Evolutionary conservation across 2,888 invertebrate genomes (phyloP).

Genomic region (Opisthograptis luteolata): DNA sequence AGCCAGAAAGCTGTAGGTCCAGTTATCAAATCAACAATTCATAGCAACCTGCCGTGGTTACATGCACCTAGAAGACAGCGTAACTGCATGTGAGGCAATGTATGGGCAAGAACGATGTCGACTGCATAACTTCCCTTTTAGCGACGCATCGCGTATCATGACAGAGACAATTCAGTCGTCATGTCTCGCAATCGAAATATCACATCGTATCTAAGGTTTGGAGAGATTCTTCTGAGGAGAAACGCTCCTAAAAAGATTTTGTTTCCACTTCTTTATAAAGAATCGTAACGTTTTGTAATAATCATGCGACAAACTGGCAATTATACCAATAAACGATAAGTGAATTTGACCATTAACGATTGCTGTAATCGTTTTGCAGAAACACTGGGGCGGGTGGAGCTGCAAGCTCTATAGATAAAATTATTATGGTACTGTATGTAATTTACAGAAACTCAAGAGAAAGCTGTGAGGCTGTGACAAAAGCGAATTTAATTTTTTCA

Average conservation of each 20-base stretch:
- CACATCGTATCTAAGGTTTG: background rate
- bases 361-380: too few species aligned
- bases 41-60: background rate
- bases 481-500: too few species aligned
- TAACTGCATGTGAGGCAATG: constrained; percentile 12
- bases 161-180: constrained; percentile 1
- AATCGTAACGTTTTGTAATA: too few species aligned
- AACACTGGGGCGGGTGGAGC: too few species aligned
- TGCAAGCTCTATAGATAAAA: too few species aligned
- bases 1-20: too few species aligned
- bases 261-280: too few species aligned
- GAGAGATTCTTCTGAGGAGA: background rate
- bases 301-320: background rate
- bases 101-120: constrained; percentile 10
- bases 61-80: constrained; percentile 16
- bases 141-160: constrained; percentile 12
- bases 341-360: background rate
- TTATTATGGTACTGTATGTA: too few species aligned
- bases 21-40: background rate
- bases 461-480: background rate
- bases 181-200: constrained; percentile 3
- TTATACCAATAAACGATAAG: background rate
- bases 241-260: too few species aligned
- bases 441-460: too few species aligned
- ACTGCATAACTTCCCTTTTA: constrained; percentile 23